Evolutionary conservation across 30 jellyfish, hydroid and myxozoan species (phyloP), one percentile per base, ranked within the genome.

Genomic region (Aurelia sp.): DNA sequence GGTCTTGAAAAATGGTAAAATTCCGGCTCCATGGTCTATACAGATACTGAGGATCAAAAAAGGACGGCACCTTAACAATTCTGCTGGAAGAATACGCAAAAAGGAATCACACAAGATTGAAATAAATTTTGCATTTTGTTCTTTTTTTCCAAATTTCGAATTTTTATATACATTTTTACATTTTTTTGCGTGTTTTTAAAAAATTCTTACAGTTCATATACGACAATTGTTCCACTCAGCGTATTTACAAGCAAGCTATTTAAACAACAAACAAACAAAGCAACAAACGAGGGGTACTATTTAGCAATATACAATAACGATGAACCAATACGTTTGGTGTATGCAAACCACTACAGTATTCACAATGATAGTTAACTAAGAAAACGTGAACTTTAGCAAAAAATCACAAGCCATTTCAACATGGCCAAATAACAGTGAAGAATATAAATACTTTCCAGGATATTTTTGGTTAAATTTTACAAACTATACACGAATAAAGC

Each of bases 161-260:
- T 62, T 59, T 64, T 62, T 55, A 71, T 84, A 41, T 84, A 84
- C 93, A 84, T 84, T 84, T 84, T 84, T 84, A 84, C 93, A 84
- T 53, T 84, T 82, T 84, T 84, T 84, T 84, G 57, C 79, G 63
- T 60, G 67, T 47, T 50, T 84, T 84, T 84, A 71, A 58, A 72
- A 82, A 84, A 84, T 57, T 84, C 48, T 60, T 84, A 72, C 83
- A 71, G 73, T 61, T 78, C 35, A 69, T 69, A 40, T 57, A 71
- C 41, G 73, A 55, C 85, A 74, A 66, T 55, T 74, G 18, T 59
- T 59, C 27, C 67, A 78, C 23, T 44, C 79, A 40, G 79, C 79
- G 13, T 78, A 62, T 78, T 78, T 78, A 78, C 89, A 78, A 18
- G 72, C 67, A 13, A 76, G 35, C 48, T 30, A 59, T 40, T 55